These are phyloP conservation scores for Mantis religiosa DNA, from an alignment of 2,888 invertebrate species.

Conservation along the genomic window DNA sequence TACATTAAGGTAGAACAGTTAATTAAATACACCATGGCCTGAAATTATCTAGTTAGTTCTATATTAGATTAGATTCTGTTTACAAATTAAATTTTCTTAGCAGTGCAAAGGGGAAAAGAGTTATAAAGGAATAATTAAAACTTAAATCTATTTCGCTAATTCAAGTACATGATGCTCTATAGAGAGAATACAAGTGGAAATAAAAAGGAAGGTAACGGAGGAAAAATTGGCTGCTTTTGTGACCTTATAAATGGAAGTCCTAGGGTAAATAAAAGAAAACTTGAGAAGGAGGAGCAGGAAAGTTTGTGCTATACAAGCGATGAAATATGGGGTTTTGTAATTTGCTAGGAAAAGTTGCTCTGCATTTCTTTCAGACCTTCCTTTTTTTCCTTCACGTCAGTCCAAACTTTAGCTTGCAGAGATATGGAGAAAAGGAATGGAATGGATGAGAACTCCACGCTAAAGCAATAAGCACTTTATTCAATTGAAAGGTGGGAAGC, in stretches of 20 bases:
- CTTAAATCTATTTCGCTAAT: not conserved
- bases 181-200: conserved; percentile 13
- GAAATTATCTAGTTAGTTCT: too few relatives aligned
- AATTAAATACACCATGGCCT: too few relatives aligned
- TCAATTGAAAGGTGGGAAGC: not conserved
- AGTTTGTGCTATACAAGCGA: not conserved
- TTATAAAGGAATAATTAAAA: not conserved
- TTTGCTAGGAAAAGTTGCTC: conserved; percentile 10
- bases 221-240: conserved; percentile 23
- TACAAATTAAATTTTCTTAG: not conserved
- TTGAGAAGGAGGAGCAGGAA: not conserved
- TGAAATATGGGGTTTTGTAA: conserved; percentile 15
- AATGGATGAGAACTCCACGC: not conserved
- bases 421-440: not conserved
- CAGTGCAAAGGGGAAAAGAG: not conserved
- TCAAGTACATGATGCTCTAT: not conserved
- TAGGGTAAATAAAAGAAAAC: not conserved
- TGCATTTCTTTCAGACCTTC: not conserved
- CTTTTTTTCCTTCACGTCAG: not conserved
- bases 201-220: conserved; percentile 15
- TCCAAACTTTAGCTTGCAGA: not conserved
- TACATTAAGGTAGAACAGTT: too few relatives aligned
- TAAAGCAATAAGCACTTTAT: not conserved
- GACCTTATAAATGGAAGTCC: conserved; percentile 4
- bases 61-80: too few relatives aligned